A percentile compares a stretch with the other conserved stretches of the same genome.
phyloP scores from a whole-genome alignment of 2,113 vertebrate species.

The Collichthys lucidus region DNA sequence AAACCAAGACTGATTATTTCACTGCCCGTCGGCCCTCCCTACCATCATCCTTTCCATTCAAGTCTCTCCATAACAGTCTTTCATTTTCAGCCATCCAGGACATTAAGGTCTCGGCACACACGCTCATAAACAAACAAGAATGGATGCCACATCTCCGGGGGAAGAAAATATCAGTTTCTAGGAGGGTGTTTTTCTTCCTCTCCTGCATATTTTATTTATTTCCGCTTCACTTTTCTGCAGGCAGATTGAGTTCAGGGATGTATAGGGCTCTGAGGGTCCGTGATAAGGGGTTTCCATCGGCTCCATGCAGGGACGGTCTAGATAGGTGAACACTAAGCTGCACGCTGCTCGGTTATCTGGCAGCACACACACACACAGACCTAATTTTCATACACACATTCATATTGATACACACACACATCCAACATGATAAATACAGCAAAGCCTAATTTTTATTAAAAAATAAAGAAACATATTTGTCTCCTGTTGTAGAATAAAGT shows the following conservation, averaged over 20 bases:
- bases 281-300: slow-evolving; percentile 73
- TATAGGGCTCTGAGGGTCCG: slow-evolving; percentile 62
- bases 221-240: slow-evolving; percentile 44
- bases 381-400: slow-evolving; percentile 4
- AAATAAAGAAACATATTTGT: neutral
- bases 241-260: slow-evolving; percentile 51
- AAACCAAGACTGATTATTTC: slow-evolving; percentile 30
- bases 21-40: neutral
- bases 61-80: slow-evolving; percentile 19
- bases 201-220: slow-evolving; percentile 55
- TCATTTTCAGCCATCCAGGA: slow-evolving; percentile 39
- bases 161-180: slow-evolving; percentile 35
- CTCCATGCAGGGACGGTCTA: slow-evolving; percentile 47
- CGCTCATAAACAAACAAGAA: slow-evolving; percentile 61
- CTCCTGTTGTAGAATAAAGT: neutral
- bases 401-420: neutral
- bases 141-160: slow-evolving; percentile 29
- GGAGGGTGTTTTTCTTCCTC: slow-evolving; percentile 19
- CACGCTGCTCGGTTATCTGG: slow-evolving; percentile 60
- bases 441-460: neutral
- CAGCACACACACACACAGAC: slow-evolving; percentile 36
- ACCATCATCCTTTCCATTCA: neutral
- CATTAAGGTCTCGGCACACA: slow-evolving; percentile 37
- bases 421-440: neutral
- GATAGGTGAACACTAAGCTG: slow-evolving; percentile 68